Evolutionary conservation across 2,888 invertebrate genomes (phyloP), one percentile per base, ranked within the genome.

Genomic region (Cheilosia variabilis): DNA sequence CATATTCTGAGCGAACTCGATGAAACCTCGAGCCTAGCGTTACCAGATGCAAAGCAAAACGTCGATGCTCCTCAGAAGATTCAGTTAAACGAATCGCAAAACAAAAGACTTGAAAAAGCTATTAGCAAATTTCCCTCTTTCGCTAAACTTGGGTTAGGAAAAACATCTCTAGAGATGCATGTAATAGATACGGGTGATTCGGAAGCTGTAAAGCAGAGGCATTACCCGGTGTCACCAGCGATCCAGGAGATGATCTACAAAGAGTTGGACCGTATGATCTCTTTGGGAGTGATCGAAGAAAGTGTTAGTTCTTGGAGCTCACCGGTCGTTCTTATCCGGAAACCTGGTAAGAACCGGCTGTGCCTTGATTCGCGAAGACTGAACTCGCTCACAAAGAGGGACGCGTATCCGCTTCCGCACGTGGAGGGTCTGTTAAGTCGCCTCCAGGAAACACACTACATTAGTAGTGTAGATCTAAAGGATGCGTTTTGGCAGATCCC

Each of bases 391-490:
- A 47, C 47, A 4, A 19, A 47, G 47, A 47, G 19, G 19, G 19
- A 47, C 17, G 47, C 47, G 4, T 47, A 19, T 47, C 13, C 24
- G 1, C 24, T 41, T 15, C 13, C 10, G 1, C 52, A 22, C 4
- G 10, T 52, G 15, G 52, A 65, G 22, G 65, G 65, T 15, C n/a
- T 65, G 50, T 17, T 65, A 37, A 45, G 50, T 2, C 37, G 50
- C 1, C 31, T 65, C 34, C 27, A 27, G 13, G 22, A 65, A 5
- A 50, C 66, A 10, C 52, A 66, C 41, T 53, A n/a, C 19, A 65
- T 63, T 10, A 27, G 27, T 4, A 63, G 63, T 63, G 63, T 63
- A 13, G 27, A 27, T 27, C 27, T 34, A 37, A 58, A 19, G 27
- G 27, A 27, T 27, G 27, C 27, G 27, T 27, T 27, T 27, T 27